phyloP scores from a whole-genome alignment of 2,888 invertebrate genomes.

The Mesochorus sp. region DNA sequence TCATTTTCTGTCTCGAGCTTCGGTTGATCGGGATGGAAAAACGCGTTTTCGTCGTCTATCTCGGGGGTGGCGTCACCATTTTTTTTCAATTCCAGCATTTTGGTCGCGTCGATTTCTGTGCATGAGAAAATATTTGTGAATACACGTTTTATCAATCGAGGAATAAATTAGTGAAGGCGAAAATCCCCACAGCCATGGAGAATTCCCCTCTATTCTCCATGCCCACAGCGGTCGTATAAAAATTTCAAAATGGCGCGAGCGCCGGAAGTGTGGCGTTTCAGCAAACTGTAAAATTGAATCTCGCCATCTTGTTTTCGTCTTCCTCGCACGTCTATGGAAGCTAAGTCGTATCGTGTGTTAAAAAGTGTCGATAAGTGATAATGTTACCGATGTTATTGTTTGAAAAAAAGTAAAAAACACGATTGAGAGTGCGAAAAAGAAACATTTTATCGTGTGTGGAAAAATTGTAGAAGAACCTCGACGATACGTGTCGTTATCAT shows the following conservation, averaged over 20 bases:
- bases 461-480: neutral
- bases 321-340: neutral
- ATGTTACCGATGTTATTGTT: neutral
- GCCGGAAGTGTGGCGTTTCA: too few relatives aligned
- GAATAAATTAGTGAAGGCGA: too few relatives aligned
- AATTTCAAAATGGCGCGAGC: too few relatives aligned
- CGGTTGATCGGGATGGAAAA: neutral
- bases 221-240: too few relatives aligned
- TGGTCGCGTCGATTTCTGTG: too few relatives aligned
- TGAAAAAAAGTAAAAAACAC: too few relatives aligned
- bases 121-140: too few relatives aligned
- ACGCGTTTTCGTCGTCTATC: neutral
- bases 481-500: neutral
- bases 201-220: too few relatives aligned
- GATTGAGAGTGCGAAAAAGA: too few relatives aligned
- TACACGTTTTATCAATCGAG: too few relatives aligned
- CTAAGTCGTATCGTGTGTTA: neutral
- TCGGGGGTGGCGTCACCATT: neutral
- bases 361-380: neutral
- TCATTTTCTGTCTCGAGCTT: slow-evolving; percentile 48
- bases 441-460: neutral
- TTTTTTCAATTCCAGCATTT: slow-evolving; percentile 13
- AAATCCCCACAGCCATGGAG: too few relatives aligned
- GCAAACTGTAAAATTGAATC: too few relatives aligned
- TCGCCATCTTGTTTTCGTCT: slow-evolving; percentile 1